Evolutionary conservation across 2,113 vertebrate genomes (phyloP), one percentile per base, ranked within the genome.

Genomic region (mouse (Mus musculus)): DNA sequence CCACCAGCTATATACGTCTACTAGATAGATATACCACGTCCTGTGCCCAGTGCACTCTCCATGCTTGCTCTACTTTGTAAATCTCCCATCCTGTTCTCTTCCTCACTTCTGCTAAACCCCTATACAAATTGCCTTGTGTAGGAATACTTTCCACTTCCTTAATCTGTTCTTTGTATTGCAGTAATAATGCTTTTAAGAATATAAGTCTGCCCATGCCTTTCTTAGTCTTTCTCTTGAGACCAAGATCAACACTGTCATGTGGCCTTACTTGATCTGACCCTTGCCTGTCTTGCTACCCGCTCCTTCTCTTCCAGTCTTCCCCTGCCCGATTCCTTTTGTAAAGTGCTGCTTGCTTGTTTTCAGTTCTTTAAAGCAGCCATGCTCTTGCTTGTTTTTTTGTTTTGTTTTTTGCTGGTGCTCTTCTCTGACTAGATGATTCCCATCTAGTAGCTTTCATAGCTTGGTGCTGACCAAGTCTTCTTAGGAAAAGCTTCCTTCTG

Each of bases 401-500:
- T 49, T 49, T 49, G 49, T 22, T 81, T 89, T 87, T 54, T 28
- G 36, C 90, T 59, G 42, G 26, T 76, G 63, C 56, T 59, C 1
- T 91, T 94, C 72, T 89, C 82, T 91, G 12, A 39, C 77, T 69
- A 75, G 20, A 75, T 75, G 71, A 89, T 36, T 93, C 56, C 80
- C 28, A 77, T 92, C 42, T 30, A 54, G 39, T 73, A 81, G 82
- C 65, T 95, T 93, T 90, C 39, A n/a, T 92, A 82, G 72, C 39
- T 73, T 89, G 36, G 26, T 61, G 30, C 61, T 91, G 72, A 89
- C 46, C 36, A 59, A 30, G 49, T 88, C 59, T 61, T 67, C 54
- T 94, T 80, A 76, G 59, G 71, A 78, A 91, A 80, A 88, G 10
- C 42, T 39, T 72, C 85, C 63, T 90, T 17, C 5, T 76, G 33